Conservation (phyloP, 2,113 vertebrate genomes). For the Platichthys flesus region DNA sequence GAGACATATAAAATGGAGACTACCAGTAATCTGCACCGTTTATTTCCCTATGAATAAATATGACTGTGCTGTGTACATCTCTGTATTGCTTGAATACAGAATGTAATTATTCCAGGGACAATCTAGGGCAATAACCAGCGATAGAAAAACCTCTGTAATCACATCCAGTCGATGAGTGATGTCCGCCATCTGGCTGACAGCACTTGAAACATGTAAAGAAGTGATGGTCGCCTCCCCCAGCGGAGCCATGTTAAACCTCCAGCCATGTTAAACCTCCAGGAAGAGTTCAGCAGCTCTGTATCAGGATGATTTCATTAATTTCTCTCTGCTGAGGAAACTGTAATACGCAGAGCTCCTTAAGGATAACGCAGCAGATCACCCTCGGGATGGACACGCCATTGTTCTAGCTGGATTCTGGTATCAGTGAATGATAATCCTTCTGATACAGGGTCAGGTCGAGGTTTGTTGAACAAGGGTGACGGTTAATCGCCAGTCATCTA, state of each 20-base stretch:
- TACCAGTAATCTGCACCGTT: slow-evolving; percentile 7
- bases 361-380: slow-evolving; percentile 81
- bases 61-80: slow-evolving; percentile 24
- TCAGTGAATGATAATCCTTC: slow-evolving; percentile 83
- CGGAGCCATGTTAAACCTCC: neutral
- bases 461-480: slow-evolving; percentile 75
- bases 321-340: slow-evolving; percentile 23
- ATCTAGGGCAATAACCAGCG: slow-evolving; percentile 49
- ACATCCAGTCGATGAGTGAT: slow-evolving; percentile 45
- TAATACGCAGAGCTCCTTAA: slow-evolving; percentile 40
- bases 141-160: slow-evolving; percentile 44
- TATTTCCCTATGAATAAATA: slow-evolving; percentile 32
- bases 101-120: slow-evolving; percentile 55
- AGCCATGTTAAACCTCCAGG: neutral
- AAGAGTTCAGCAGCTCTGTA: neutral
- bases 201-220: neutral
- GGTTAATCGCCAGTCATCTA: slow-evolving; percentile 70
- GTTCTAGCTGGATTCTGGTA: slow-evolving; percentile 81
- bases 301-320: slow-evolving; percentile 7
- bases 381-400: slow-evolving; percentile 73
- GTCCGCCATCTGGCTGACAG: slow-evolving; percentile 41
- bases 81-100: slow-evolving; percentile 22
- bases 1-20: neutral
- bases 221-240: slow-evolving; percentile 2
- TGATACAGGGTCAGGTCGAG: slow-evolving; percentile 75